Evolutionary conservation across 2,888 invertebrate genomes (phyloP).

Genomic region (Embidobia sp.): DNA sequence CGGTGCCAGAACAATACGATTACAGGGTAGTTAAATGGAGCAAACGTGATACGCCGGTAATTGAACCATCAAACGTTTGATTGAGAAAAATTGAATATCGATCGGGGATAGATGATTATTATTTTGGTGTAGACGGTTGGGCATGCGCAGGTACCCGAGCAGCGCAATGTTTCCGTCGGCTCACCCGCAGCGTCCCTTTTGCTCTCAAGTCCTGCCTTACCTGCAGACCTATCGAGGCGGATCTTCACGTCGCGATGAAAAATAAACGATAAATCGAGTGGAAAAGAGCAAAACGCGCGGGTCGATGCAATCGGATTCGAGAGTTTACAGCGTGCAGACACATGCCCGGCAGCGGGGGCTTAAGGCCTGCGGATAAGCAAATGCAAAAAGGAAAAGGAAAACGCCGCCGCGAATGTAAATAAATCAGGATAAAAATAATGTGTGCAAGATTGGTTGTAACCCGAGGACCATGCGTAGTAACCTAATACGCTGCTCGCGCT

Average conservation of each 20-base stretch:
- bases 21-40: no score
- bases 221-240: slow-evolving; percentile 43
- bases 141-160: slow-evolving; percentile 10
- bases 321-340: slow-evolving; percentile 80
- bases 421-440: slow-evolving; percentile 76
- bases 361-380: slow-evolving; percentile 78
- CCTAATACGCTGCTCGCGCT: slow-evolving; percentile 71
- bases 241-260: slow-evolving; percentile 36
- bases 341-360: slow-evolving; percentile 67
- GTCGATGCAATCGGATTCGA: slow-evolving; percentile 80
- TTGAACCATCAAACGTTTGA: slow-evolving; percentile 12
- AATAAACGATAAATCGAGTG: slow-evolving; percentile 42
- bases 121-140: slow-evolving; percentile 7
- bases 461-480: slow-evolving; percentile 77
- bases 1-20: no score
- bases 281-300: slow-evolving; percentile 66
- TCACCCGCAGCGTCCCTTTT: slow-evolving; percentile 34
- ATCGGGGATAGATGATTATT: background rate
- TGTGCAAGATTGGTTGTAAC: slow-evolving; percentile 79
- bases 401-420: slow-evolving; percentile 72
- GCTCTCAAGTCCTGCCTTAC: slow-evolving; percentile 38
- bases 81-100: background rate
- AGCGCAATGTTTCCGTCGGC: slow-evolving; percentile 30
- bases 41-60: no score
- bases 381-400: slow-evolving; percentile 62